Conservation (phyloP, 2,888 invertebrate species). For the Sphecodes monilicornis region DNA sequence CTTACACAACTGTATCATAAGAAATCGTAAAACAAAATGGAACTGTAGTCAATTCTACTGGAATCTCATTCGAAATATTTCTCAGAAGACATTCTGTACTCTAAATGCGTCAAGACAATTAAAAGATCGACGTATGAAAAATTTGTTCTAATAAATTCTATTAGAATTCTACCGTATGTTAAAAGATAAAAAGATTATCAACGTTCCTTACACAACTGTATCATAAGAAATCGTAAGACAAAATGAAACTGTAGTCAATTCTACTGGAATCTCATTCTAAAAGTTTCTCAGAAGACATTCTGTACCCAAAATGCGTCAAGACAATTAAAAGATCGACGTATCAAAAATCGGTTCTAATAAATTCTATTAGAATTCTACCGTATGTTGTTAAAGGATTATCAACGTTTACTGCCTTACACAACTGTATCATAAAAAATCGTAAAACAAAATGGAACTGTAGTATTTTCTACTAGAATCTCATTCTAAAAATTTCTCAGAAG, state of each 20-base stretch:
- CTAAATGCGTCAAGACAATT: not conserved
- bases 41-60: not conserved
- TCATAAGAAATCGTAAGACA: not conserved
- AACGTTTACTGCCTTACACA: too few species aligned
- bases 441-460: not conserved
- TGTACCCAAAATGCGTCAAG: not conserved
- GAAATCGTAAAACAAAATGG: not conserved
- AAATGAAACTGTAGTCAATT: not conserved
- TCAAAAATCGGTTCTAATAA: too few species aligned
- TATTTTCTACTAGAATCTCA: not conserved
- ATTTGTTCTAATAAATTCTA: not conserved
- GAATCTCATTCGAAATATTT: not conserved
- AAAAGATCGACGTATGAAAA: too few species aligned
- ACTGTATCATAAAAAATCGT: not conserved
- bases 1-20: not conserved
- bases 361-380: not conserved
- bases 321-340: too few species aligned
- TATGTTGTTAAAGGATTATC: too few species aligned
- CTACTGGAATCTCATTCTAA: not conserved
- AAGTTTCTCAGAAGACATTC: not conserved
- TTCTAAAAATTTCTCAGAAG: not conserved
- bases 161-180: not conserved
- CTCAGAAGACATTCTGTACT: not conserved
- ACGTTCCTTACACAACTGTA: not conserved
- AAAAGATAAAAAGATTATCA: too few species aligned